These are phyloP conservation scores for Apoda limacodes DNA, from an alignment of 2,888 invertebrate species.

Conservation along the genomic window DNA sequence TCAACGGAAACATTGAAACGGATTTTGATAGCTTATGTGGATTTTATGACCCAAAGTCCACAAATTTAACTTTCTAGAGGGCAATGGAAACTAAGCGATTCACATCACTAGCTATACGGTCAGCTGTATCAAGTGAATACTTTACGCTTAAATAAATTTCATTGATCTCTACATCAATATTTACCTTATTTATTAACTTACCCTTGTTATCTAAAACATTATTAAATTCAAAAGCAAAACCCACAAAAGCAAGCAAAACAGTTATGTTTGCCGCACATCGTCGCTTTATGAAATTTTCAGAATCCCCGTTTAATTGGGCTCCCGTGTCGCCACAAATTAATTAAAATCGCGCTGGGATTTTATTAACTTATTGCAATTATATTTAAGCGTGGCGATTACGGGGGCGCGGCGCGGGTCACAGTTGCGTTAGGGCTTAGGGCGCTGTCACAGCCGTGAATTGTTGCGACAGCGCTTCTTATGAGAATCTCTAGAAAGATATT, in stretches of 20 bases:
- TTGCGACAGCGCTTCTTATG: not conserved
- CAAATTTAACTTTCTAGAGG: too few species aligned
- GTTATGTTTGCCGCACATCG: slow-evolving; percentile 31
- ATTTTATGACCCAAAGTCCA: too few species aligned
- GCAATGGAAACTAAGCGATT: too few species aligned
- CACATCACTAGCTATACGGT: too few species aligned
- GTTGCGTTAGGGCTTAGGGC: slow-evolving; percentile 34
- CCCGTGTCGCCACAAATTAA: slow-evolving; percentile 56
- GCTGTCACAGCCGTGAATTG: slow-evolving; percentile 19
- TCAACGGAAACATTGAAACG: too few species aligned
- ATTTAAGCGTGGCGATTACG: slow-evolving; percentile 53
- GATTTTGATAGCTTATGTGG: too few species aligned
- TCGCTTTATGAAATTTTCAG: slow-evolving; percentile 44
- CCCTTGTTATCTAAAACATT: too few species aligned
- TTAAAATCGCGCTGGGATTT: slow-evolving; percentile 53
- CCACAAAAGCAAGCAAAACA: slow-evolving; percentile 32
- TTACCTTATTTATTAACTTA: slow-evolving; percentile 28
- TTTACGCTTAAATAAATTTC: too few species aligned
- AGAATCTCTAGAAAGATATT: too few species aligned
- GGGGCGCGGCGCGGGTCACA: slow-evolving; percentile 28
- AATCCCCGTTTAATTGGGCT: slow-evolving; percentile 52
- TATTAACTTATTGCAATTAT: slow-evolving; percentile 65
- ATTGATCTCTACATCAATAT: slow-evolving; percentile 30
- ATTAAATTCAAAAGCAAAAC: slow-evolving; percentile 30
- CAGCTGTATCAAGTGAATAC: too few species aligned